Conservation (phyloP, 2,113 vertebrate species). For the Platysteira castanea region DNA sequence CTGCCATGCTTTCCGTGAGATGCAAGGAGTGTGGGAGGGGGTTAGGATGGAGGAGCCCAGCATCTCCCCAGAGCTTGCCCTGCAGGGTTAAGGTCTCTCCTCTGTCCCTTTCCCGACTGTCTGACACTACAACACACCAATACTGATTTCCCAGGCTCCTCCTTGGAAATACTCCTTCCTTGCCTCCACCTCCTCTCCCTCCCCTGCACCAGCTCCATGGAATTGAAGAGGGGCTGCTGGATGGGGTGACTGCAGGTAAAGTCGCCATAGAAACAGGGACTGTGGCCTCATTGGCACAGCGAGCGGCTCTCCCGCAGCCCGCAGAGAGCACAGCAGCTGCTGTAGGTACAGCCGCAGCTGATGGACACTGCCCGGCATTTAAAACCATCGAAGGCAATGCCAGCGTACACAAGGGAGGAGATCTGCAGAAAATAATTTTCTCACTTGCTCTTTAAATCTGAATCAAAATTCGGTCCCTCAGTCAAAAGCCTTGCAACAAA, state of each 20-base stretch:
- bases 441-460: neutral
- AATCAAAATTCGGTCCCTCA: neutral
- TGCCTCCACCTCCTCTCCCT: neutral
- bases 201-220: neutral
- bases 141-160: neutral
- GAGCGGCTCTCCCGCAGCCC: neutral
- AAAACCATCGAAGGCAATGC: neutral
- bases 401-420: neutral
- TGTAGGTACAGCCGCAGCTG: neutral
- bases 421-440: neutral
- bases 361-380: neutral
- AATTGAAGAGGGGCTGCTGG: neutral
- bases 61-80: rapidly evolving
- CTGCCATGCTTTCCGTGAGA: neutral
- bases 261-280: constrained; percentile 41
- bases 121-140: neutral
- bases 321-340: neutral
- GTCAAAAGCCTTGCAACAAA: neutral
- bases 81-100: neutral
- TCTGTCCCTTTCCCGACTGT: neutral
- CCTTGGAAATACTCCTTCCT: neutral
- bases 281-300: neutral
- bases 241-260: neutral
- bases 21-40: neutral
- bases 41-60: neutral